Evolutionary conservation across 2,888 invertebrate genomes (phyloP), one percentile per base, ranked within the genome.

Genomic region (Drosophila atripex): DNA sequence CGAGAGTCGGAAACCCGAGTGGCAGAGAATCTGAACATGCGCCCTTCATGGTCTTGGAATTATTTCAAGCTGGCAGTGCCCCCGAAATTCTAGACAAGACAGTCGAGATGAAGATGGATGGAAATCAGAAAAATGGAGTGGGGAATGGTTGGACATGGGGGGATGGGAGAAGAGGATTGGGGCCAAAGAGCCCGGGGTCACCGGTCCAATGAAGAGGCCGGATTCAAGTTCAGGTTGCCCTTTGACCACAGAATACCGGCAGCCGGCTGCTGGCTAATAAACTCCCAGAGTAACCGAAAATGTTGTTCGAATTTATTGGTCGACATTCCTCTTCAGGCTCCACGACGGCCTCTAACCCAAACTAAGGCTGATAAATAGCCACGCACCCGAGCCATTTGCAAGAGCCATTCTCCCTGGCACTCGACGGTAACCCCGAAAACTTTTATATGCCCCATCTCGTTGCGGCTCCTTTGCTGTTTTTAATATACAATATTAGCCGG

Each of bases 301-400:
- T 87, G 78, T 73, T 73, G 51, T 63, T 71, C 71, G 76, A 87
- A 87, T 82, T 82, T 87, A 82, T 82, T 85, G 86, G 85, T 57
- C 72, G 71, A 82, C 79, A 82, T 82, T 85, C 82, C 71, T 71
- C 69, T 46, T 4, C 55, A 41, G n/a, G 30, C 16, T n/a, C 7
- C 3, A 28, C 35, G 12, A 39, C 28, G 38, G 39, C 57, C 30
- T 12, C 21, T 32, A 30, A 25, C 43, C 69, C 43, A 59, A 64
- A 75, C 75, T 82, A 87, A 88, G 83, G 76, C 88, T 88, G 88
- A 86, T 79, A 86, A 86, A 86, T 87, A 66, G 76, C 75, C 52
- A 80, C 76, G 80, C 77, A 86, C 78, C 68, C 76, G 69, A 64
- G 86, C 85, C 77, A 87, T 86, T 86, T 85, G 75, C 84, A 84